A percentile compares a stretch with the other conserved stretches of the same genome.
phyloP scores from a whole-genome alignment of 2,888 invertebrate genomes.

The Miltochrista miniata region DNA sequence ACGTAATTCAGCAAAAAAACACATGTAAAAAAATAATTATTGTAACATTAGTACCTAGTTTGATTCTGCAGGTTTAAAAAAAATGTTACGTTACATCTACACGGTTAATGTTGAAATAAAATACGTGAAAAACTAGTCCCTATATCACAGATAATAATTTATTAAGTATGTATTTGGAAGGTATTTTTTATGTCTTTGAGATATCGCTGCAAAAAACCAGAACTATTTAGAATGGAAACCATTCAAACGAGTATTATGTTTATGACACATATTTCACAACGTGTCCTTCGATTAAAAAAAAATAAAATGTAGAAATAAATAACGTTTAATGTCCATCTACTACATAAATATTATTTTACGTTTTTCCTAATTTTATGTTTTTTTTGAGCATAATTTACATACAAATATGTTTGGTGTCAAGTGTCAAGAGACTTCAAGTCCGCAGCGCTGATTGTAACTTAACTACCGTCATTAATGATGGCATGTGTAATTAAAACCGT shows the following conservation, averaged over 20 bases:
- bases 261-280: slow-evolving; percentile 8
- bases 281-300: slow-evolving; percentile 1
- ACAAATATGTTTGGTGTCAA: not conserved
- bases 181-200: not conserved
- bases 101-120: not conserved
- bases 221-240: slow-evolving; percentile 3
- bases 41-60: too few species aligned
- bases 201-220: slow-evolving; percentile 2
- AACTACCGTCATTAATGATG: too few species aligned
- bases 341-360: not conserved
- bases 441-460: too few species aligned
- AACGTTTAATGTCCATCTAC: not conserved
- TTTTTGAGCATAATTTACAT: not conserved
- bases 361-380: slow-evolving; percentile 1
- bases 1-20: too few species aligned
- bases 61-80: too few species aligned
- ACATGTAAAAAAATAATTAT: too few species aligned
- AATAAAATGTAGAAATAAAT: slow-evolving; percentile 3
- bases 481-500: too few species aligned
- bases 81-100: not conserved
- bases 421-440: not conserved
- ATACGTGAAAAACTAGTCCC: not conserved
- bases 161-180: slow-evolving; percentile 6
- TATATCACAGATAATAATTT: slow-evolving; percentile 4
- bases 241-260: slow-evolving; percentile 1